phyloP scores from a whole-genome alignment of 2,113 vertebrate genomes.

The Callionymus lyra region DNA sequence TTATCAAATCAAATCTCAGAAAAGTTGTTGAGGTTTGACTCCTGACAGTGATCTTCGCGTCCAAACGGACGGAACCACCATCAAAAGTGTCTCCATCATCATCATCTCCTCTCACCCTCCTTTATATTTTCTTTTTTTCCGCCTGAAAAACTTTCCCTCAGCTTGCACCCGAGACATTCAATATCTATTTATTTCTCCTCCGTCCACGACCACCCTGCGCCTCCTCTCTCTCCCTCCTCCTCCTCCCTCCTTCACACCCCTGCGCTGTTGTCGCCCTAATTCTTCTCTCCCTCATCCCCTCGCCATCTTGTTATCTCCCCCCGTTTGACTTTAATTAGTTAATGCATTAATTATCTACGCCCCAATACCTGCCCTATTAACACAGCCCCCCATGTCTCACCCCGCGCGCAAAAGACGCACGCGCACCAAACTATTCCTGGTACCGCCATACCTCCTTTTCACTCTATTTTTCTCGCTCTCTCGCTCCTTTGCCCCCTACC shows the following conservation, averaged over 20 bases:
- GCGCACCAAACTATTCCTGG: conserved; percentile 14
- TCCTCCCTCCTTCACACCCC: conserved; percentile 25
- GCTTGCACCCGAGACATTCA: conserved; percentile 65
- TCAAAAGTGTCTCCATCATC: conserved; percentile 74
- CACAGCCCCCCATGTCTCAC: conserved; percentile 35
- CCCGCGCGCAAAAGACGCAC: conserved; percentile 30
- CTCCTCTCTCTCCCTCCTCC: conserved; percentile 3
- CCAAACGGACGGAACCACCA: conserved; percentile 63
- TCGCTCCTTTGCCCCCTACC: conserved; percentile 70
- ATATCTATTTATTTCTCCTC: conserved; percentile 68
- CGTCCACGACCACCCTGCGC: background rate
- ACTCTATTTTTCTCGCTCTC: conserved; percentile 70
- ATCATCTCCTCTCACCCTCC: conserved; percentile 55
- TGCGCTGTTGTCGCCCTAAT: conserved; percentile 44
- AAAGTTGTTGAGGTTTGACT: no score
- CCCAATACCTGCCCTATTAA: conserved; percentile 69
- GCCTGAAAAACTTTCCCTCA: conserved; percentile 64
- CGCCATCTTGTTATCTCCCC: conserved; percentile 62
- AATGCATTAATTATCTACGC: conserved; percentile 73
- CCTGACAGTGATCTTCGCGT: conserved; percentile 65
- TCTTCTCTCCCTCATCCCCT: conserved; percentile 32
- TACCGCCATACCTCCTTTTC: conserved; percentile 67
- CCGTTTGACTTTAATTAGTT: conserved; percentile 70
- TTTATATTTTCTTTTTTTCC: conserved; percentile 61
- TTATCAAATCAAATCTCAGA: no score